These are phyloP conservation scores for Physeter macrocephalus DNA, from an alignment of 2,113 vertebrate species.

Conservation along the genomic window DNA sequence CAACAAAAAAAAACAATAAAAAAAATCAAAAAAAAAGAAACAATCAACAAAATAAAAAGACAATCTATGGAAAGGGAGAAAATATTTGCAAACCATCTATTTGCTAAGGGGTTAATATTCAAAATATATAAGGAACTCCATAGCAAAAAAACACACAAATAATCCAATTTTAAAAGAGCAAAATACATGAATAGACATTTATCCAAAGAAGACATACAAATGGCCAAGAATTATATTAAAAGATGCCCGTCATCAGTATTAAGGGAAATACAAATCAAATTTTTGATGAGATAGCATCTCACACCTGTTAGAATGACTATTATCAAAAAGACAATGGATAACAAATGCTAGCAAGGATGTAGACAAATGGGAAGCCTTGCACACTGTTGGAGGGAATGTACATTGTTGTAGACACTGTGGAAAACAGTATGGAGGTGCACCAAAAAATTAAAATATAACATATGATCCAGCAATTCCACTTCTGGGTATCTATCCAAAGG, in stretches of 20 bases:
- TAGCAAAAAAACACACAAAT: not conserved
- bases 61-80: not conserved
- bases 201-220: too few species aligned
- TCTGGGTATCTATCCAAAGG: not conserved
- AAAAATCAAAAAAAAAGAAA: not conserved
- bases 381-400: too few species aligned
- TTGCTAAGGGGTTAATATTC: too few species aligned
- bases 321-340: too few species aligned
- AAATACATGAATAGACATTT: not conserved
- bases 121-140: too few species aligned
- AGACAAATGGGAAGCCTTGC: too few species aligned
- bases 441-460: not conserved
- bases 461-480: not conserved
- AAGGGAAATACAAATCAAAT: too few species aligned
- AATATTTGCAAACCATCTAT: not conserved
- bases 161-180: not conserved
- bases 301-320: too few species aligned
- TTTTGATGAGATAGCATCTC: too few species aligned
- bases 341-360: too few species aligned
- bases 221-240: too few species aligned
- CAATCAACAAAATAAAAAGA: not conserved
- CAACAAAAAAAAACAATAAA: not conserved
- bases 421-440: not conserved
- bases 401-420: not conserved
- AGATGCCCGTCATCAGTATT: too few species aligned